These are phyloP conservation scores for Halocaridina rubra DNA, from an alignment of 2,888 invertebrate genomes.

Conservation along the genomic window DNA sequence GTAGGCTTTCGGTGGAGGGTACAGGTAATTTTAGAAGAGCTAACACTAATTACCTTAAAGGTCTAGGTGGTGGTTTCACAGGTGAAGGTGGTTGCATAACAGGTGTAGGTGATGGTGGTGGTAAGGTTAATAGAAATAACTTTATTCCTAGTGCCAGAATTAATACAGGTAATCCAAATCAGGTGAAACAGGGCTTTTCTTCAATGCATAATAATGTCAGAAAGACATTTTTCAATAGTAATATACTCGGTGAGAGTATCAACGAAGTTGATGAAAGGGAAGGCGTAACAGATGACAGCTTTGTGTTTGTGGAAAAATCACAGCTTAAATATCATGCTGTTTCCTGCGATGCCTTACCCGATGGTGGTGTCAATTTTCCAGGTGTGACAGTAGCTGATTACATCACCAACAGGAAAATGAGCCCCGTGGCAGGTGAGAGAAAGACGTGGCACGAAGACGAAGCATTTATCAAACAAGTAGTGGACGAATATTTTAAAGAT, in stretches of 20 bases:
- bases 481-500: slow-evolving; percentile 59
- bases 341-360: background rate
- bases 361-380: background rate
- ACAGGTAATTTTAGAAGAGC: background rate
- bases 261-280: background rate
- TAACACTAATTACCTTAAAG: background rate
- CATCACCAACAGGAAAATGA: background rate
- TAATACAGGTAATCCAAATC: too few relatives aligned
- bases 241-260: background rate
- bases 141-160: too few relatives aligned
- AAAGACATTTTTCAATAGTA: background rate
- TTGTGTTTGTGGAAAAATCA: slow-evolving; percentile 5
- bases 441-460: slow-evolving; percentile 51
- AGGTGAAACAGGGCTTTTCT: background rate
- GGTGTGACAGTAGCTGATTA: background rate
- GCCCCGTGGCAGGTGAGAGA: background rate
- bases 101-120: background rate
- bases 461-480: slow-evolving; percentile 49
- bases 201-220: background rate
- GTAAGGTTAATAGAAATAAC: too few relatives aligned
- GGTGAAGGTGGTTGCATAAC: background rate
- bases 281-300: slow-evolving; percentile 15
- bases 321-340: background rate
- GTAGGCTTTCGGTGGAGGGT: background rate
- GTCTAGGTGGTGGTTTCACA: background rate